Evolutionary conservation across 2,888 invertebrate species (phyloP), one percentile per base, ranked within the genome.

Genomic region (Leucophenga maculata): DNA sequence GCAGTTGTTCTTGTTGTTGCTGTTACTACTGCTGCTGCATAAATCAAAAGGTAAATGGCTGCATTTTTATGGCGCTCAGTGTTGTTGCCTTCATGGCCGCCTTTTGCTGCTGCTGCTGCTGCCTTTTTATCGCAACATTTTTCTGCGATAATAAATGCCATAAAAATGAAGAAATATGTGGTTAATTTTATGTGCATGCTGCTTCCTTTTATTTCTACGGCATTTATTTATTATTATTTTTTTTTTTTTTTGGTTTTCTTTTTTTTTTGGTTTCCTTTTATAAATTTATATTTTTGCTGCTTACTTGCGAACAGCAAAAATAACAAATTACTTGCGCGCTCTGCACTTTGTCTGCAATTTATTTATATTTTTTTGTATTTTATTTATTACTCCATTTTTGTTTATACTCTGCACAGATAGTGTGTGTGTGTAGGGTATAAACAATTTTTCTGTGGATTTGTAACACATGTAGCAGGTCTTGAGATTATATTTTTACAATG

Each of bases 111-210:
- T 44, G 55, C 39, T n/a, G 16, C 46, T 70, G n/a, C 46, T 26
- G 57, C 83, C 75, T 84, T 83, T 81, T 81, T 81, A 81, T 81
- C 84, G 81, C 81, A 84, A 83, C 83, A 80, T 84, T 78, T 68
- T 71, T 78, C 82, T 80, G 82, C 80, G 85, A 84, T 85, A 84
- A 84, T 85, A 85, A 84, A 85, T 84, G 86, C 84, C 85, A 84
- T 85, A 85, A 84, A 82, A 84, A 85, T 85, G 85, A 85, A 85
- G 84, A 85, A 85, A 84, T 84, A 84, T 85, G 85, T 85, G 84
- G 85, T 85, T 84, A 85, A 85, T 85, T 85, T 85, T 84, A 84
- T 85, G 85, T 85, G 82, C 81, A 78, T 76, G 79, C 78, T 80
- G 77, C 77, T 77, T 80, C 77, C 83, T 82, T 82, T 79, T 79